These are phyloP conservation scores for Drosophila prostipennis DNA, from an alignment of 2,888 invertebrate species.

Conservation along the genomic window DNA sequence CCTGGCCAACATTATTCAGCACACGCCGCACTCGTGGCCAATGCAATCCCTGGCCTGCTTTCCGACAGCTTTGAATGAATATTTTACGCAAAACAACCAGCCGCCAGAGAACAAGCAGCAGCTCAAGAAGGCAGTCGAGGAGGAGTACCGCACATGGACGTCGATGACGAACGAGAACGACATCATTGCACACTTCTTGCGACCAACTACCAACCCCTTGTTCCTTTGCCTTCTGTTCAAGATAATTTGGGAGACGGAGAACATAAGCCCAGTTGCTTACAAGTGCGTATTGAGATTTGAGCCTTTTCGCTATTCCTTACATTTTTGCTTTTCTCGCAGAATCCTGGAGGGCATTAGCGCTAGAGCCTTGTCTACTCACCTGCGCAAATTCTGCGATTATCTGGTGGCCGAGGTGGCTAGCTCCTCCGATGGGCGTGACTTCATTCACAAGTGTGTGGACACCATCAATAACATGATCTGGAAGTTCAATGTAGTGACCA, in stretches of 20 bases:
- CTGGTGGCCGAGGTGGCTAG: constrained; percentile 96
- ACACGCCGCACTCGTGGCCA: constrained; percentile 98
- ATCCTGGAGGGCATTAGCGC: constrained; percentile 97
- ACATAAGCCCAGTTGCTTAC: constrained; percentile 97
- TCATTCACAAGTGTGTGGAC: constrained; percentile 97
- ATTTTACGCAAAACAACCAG: constrained; percentile 93
- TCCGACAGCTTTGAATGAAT: constrained; percentile 94
- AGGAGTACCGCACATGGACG: constrained; percentile 98
- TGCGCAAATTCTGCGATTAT: constrained; percentile 97
- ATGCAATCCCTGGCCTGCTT: constrained; percentile 96
- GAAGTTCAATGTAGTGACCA: constrained; percentile 98
- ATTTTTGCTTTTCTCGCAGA: constrained; percentile 84
- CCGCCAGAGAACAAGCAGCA: constrained; percentile 95
- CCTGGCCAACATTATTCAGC: constrained; percentile 94
- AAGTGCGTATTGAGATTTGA: constrained; percentile 86
- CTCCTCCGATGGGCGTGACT: constrained; percentile 93
- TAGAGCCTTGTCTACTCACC: constrained; percentile 94
- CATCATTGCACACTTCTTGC: constrained; percentile 97
- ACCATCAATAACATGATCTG: constrained; percentile 98
- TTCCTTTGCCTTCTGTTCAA: constrained; percentile 98
- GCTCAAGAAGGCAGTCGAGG: constrained; percentile 96
- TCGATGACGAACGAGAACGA: constrained; percentile 99
- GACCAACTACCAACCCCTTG: constrained; percentile 94
- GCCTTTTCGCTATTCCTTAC: not conserved
- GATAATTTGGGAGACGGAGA: constrained; percentile 96